These are phyloP conservation scores for Microtus richardsoni DNA, from an alignment of 2,113 vertebrate genomes.

Conservation along the genomic window DNA sequence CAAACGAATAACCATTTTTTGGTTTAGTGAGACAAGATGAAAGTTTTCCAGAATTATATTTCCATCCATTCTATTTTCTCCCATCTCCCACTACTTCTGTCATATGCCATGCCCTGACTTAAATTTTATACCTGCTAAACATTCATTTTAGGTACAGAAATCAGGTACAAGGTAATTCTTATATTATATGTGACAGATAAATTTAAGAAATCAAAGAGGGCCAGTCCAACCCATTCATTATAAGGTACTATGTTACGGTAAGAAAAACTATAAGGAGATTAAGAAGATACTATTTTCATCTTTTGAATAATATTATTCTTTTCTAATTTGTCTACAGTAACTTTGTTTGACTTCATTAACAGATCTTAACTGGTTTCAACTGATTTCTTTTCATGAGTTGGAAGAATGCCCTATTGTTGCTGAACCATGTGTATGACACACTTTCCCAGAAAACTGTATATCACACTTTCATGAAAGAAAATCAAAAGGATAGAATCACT, in stretches of 20 bases:
- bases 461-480: background rate
- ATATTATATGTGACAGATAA: background rate
- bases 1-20: background rate
- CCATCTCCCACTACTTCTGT: background rate
- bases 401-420: background rate
- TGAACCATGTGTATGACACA: too few species aligned
- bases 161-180: background rate
- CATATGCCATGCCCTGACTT: background rate
- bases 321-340: background rate
- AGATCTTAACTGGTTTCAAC: background rate
- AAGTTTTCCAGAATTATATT: background rate
- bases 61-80: background rate
- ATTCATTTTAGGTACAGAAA: background rate
- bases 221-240: fast-evolving
- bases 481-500: background rate
- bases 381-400: background rate
- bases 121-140: background rate
- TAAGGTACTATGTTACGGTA: background rate
- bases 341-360: background rate
- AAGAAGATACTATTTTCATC: background rate
- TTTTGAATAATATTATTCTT: background rate
- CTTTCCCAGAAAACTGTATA: background rate
- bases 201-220: background rate
- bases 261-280: background rate
- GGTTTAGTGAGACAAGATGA: too few species aligned